These are phyloP conservation scores for Malurus cyaneus DNA, from an alignment of 2,113 vertebrate genomes.

Conservation along the genomic window DNA sequence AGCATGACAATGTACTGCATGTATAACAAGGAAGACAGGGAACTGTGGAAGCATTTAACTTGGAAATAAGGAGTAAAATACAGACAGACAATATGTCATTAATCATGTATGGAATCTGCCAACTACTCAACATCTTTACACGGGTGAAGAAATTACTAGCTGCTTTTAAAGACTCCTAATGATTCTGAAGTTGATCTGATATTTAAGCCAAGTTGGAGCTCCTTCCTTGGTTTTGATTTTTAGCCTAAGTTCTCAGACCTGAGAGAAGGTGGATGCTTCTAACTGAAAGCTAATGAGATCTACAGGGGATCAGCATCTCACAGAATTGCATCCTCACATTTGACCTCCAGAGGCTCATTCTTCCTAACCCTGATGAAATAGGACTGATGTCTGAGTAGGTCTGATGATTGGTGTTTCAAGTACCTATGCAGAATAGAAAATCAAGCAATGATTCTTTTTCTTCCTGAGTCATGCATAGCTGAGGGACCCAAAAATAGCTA, in stretches of 20 bases:
- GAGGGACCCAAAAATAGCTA: slow-evolving; percentile 4
- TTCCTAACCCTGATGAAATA: slow-evolving; percentile 3
- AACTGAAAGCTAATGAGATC: slow-evolving; percentile 17
- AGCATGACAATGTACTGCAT: not conserved
- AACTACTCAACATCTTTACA: not conserved
- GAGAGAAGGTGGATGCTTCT: not conserved
- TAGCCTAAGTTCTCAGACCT: not conserved
- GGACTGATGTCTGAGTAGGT: not conserved
- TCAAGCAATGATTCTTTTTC: slow-evolving; percentile 47
- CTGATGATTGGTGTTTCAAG: slow-evolving; percentile 11
- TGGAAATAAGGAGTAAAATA: not conserved
- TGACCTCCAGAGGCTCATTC: not conserved
- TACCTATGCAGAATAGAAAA: slow-evolving; percentile 49
- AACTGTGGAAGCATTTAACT: not conserved
- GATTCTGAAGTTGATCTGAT: not conserved
- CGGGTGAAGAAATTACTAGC: not conserved
- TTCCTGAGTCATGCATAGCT: slow-evolving; percentile 42
- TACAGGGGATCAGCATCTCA: not conserved
- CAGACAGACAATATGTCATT: not conserved
- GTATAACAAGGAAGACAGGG: not conserved
- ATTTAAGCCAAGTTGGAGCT: not conserved
- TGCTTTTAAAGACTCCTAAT: not conserved
- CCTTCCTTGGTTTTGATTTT: not conserved
- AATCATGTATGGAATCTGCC: not conserved
- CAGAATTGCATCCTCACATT: not conserved